Evolutionary conservation across 2,888 invertebrate species (phyloP).

Genomic region (Diploptera punctata): DNA sequence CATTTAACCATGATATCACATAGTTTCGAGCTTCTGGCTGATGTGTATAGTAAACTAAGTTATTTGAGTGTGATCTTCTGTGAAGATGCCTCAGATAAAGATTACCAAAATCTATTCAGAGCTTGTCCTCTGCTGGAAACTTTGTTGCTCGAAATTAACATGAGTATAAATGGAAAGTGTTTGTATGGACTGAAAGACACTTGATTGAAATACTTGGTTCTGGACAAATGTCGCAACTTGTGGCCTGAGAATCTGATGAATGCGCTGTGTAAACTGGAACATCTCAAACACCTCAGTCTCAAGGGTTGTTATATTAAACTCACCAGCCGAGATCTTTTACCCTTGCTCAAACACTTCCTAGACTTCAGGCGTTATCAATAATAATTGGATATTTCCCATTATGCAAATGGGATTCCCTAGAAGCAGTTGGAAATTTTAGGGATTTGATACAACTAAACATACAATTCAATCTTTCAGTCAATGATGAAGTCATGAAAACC

Average conservation of each 20-base stretch:
- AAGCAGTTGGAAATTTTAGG: constrained; percentile 49
- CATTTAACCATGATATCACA: constrained; percentile 61
- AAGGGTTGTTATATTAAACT: constrained; percentile 47
- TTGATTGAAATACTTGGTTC: constrained; percentile 49
- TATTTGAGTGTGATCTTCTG: constrained; percentile 59
- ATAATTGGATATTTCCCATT: constrained; percentile 50
- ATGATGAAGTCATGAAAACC: constrained; percentile 60
- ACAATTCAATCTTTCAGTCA: constrained; percentile 58
- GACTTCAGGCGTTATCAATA: constrained; percentile 48
- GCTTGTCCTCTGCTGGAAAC: constrained; percentile 49
- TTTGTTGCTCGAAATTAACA: constrained; percentile 46
- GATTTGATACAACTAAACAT: constrained; percentile 52
- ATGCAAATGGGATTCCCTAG: constrained; percentile 50
- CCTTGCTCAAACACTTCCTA: constrained; percentile 46
- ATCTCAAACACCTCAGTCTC: constrained; percentile 48
- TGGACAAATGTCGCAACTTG: constrained; percentile 48
- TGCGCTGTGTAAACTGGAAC: constrained; percentile 47
- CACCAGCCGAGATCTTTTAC: constrained; percentile 46
- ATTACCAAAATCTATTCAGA: constrained; percentile 50
- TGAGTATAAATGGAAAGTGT: constrained; percentile 49
- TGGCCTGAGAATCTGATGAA: constrained; percentile 39
- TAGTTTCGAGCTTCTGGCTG: constrained; percentile 57
- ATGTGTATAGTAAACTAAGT: constrained; percentile 60
- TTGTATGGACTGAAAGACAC: constrained; percentile 48
- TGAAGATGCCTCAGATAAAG: constrained; percentile 51